Conservation (phyloP, 2,888 invertebrate genomes). For the Hyposoter dolosus region DNA sequence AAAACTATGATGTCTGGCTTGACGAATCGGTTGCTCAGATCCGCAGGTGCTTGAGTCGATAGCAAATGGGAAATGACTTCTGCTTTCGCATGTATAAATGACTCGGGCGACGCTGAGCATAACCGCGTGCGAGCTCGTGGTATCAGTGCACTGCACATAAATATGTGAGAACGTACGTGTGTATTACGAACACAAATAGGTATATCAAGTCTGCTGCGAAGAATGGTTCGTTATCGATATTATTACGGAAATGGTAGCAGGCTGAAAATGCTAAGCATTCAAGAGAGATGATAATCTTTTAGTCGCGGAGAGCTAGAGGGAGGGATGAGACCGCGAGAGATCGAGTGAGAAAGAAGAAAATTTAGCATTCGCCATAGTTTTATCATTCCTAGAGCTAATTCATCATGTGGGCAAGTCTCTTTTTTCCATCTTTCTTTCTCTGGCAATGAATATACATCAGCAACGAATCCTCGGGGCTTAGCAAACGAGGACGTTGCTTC, state of each 20-base stretch:
- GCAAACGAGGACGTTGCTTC: conserved; percentile 26
- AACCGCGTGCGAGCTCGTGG: neutral
- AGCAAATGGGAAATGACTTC: conserved; percentile 25
- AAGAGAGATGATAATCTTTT: conserved; percentile 5
- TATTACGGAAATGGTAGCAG: conserved; percentile 75
- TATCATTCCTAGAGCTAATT: conserved; percentile 69
- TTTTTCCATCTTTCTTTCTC: neutral
- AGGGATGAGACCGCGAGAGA: neutral
- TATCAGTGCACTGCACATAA: neutral
- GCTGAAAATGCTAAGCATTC: conserved; percentile 66
- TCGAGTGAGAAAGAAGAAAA: neutral
- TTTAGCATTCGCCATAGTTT: conserved; percentile 71
- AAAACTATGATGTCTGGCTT: neutral
- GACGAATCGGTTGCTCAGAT: neutral
- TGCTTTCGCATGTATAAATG: conserved; percentile 28
- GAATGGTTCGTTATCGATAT: conserved; percentile 70
- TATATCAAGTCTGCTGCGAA: neutral
- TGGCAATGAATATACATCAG: neutral
- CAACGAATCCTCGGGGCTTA: conserved; percentile 3
- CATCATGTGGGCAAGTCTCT: conserved; percentile 70
- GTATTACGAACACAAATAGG: neutral
- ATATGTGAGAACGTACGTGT: neutral
- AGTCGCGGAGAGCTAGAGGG: neutral
- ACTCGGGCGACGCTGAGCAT: conserved; percentile 3
- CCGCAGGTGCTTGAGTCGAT: neutral